These are phyloP conservation scores for Hippopotamyrus pictus DNA, from an alignment of 2,797 vertebrate species.

Conservation along the genomic window DNA sequence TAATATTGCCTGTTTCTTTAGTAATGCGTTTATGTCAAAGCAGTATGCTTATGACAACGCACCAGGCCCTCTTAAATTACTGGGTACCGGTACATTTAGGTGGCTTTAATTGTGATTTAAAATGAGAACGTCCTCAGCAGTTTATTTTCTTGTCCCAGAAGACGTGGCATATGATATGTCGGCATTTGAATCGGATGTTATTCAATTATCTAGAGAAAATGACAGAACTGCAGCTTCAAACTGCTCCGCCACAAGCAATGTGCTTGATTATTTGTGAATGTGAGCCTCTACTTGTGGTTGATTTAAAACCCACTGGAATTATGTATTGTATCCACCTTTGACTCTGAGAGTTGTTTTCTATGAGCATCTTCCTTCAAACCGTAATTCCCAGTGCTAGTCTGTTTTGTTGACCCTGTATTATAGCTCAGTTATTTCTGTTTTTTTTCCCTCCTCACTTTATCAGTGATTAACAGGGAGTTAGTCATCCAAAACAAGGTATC, in stretches of 20 bases:
- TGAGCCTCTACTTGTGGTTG: neutral
- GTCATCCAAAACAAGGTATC: neutral
- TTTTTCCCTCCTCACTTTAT: neutral
- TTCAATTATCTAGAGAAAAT: neutral
- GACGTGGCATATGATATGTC: neutral
- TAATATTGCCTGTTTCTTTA: neutral
- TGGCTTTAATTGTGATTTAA: neutral
- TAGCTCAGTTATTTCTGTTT: neutral
- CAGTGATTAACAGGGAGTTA: neutral
- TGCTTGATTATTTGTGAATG: neutral
- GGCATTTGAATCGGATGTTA: neutral
- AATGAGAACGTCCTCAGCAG: neutral
- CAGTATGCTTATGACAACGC: neutral
- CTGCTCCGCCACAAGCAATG: neutral
- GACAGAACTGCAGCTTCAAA: neutral
- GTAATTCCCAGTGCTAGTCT: neutral
- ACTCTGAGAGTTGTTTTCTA: neutral
- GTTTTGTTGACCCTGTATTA: neutral
- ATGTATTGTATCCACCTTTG: neutral
- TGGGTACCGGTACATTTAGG: neutral
- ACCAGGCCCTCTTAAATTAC: neutral
- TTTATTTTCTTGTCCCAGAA: neutral
- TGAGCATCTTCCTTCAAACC: neutral
- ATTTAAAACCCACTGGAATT: neutral
- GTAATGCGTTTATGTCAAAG: neutral